Percentiles rank a stretch among this genome's conserved stretches.
phyloP scores from a whole-genome alignment of 2,888 invertebrate species.

The Athripsodes cinereus region DNA sequence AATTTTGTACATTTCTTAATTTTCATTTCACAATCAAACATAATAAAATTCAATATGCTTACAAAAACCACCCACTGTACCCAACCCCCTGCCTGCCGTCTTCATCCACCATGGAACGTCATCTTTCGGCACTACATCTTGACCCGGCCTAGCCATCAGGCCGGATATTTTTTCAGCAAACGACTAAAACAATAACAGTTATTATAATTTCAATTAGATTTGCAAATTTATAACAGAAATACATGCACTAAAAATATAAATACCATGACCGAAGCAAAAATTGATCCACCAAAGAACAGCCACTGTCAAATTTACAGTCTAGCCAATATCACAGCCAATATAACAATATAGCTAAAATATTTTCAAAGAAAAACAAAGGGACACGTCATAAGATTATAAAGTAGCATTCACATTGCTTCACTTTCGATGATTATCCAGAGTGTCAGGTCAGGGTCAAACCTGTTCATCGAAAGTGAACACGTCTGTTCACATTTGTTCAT shows the following conservation, averaged over 20 bases:
- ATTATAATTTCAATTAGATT: not conserved
- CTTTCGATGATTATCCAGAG: too few species aligned
- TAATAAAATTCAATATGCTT: conserved; percentile 22
- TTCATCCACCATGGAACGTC: conserved; percentile 87
- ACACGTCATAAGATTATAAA: too few species aligned
- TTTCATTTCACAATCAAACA: too few species aligned
- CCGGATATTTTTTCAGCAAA: conserved; percentile 73
- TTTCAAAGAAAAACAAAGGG: too few species aligned
- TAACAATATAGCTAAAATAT: too few species aligned
- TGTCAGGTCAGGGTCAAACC: too few species aligned
- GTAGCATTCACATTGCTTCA: too few species aligned
- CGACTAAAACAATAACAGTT: conserved; percentile 48
- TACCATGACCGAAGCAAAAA: conserved; percentile 4
- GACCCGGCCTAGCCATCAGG: conserved; percentile 75
- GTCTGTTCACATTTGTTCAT: too few species aligned
- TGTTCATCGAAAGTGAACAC: too few species aligned
- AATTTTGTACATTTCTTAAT: too few species aligned
- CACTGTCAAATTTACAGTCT: conserved; percentile 16
- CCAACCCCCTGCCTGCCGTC: conserved; percentile 76
- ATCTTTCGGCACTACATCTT: conserved; percentile 70
- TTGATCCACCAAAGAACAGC: conserved; percentile 16
- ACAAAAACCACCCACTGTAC: conserved; percentile 66
- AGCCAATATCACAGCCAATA: conserved; percentile 14
- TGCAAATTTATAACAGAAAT: not conserved
- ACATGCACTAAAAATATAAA: not conserved